A percentile compares a stretch with the other conserved stretches of the same genome.
Evolutionary conservation across 37 sponge, comb jelly and placozoan genomes (phyloP).

Genomic region (Halichondria panicea): DNA sequence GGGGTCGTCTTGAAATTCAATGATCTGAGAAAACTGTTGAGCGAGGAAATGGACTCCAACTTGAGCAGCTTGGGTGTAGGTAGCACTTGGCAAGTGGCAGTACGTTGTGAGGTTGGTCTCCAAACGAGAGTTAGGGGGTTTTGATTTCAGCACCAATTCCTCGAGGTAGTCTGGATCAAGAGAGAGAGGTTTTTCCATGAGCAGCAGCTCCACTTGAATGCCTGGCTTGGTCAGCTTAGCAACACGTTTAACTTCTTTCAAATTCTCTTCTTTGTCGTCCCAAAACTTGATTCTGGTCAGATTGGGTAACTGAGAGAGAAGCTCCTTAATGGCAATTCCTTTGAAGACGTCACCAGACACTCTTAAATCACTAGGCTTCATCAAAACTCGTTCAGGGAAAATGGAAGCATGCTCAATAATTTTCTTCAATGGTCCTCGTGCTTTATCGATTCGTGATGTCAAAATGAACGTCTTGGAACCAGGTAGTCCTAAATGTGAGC

Average conservation of each 20-base stretch:
- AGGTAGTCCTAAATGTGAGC: slow-evolving; percentile 31
- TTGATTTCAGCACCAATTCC: too few species aligned
- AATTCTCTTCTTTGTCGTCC: slow-evolving; percentile 75
- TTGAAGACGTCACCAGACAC: slow-evolving; percentile 58
- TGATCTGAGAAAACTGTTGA: slow-evolving; percentile 45
- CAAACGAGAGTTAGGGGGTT: slow-evolving; percentile 9
- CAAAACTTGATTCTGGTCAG: slow-evolving; percentile 69
- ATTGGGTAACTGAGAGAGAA: slow-evolving; percentile 49
- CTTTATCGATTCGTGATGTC: slow-evolving; percentile 61
- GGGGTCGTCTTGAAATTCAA: slow-evolving; percentile 60
- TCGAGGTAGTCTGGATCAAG: too few species aligned
- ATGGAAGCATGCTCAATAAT: slow-evolving; percentile 49
- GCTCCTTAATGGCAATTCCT: slow-evolving; percentile 30
- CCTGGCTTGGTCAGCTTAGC: too few species aligned
- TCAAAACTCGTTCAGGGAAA: slow-evolving; percentile 48
- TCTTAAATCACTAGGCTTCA: slow-evolving; percentile 43
- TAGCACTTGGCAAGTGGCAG: slow-evolving; percentile 48
- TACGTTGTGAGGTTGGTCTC: slow-evolving; percentile 15
- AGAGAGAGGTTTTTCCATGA: too few species aligned
- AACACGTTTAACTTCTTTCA: slow-evolving; percentile 51
- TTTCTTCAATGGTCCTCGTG: slow-evolving; percentile 27
- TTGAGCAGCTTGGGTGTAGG: slow-evolving; percentile 44
- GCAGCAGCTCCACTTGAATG: too few species aligned
- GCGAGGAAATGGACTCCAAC: slow-evolving; percentile 64
- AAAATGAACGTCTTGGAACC: slow-evolving; percentile 70